These are phyloP conservation scores for Ceyx margarethae DNA, from an alignment of 2,113 vertebrate species.

Conservation along the genomic window DNA sequence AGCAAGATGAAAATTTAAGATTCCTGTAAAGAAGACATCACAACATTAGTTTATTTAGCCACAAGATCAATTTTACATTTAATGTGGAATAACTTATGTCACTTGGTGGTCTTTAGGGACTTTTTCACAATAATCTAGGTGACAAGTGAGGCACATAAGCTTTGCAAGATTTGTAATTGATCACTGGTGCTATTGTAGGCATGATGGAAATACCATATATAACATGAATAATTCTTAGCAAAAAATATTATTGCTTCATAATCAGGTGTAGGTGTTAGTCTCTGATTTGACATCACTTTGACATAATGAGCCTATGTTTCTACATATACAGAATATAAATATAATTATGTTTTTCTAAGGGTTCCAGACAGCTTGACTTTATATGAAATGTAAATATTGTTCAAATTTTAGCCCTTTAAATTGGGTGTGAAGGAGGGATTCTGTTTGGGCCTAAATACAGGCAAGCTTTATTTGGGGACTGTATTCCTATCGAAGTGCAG, in stretches of 20 bases:
- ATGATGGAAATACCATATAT: slow-evolving; percentile 49
- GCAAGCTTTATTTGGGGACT: slow-evolving; percentile 33
- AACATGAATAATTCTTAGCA: slow-evolving; percentile 19
- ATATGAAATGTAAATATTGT: slow-evolving; percentile 46
- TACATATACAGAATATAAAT: slow-evolving; percentile 43
- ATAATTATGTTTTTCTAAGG: slow-evolving; percentile 58
- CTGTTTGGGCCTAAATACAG: slow-evolving; percentile 48
- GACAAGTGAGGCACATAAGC: background rate
- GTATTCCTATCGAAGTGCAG: slow-evolving; percentile 20
- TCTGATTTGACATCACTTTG: slow-evolving; percentile 28
- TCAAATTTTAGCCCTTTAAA: slow-evolving; percentile 14
- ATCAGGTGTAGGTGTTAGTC: slow-evolving; percentile 46
- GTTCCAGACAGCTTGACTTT: slow-evolving; percentile 37
- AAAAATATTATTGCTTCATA: slow-evolving; percentile 50
- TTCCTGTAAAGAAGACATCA: background rate
- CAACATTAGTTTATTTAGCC: background rate
- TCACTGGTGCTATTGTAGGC: slow-evolving; percentile 19
- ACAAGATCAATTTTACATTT: slow-evolving; percentile 50
- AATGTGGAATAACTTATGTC: slow-evolving; percentile 40
- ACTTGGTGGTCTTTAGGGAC: background rate
- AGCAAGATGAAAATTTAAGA: background rate
- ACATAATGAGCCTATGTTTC: slow-evolving; percentile 44
- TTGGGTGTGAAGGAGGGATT: slow-evolving; percentile 20
- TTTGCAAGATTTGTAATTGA: slow-evolving; percentile 24
- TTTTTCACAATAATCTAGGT: slow-evolving; percentile 22